Evolutionary conservation across 1,140 invertebrate species (phyloP).

Genomic region (Aphaenogaster rudis): DNA sequence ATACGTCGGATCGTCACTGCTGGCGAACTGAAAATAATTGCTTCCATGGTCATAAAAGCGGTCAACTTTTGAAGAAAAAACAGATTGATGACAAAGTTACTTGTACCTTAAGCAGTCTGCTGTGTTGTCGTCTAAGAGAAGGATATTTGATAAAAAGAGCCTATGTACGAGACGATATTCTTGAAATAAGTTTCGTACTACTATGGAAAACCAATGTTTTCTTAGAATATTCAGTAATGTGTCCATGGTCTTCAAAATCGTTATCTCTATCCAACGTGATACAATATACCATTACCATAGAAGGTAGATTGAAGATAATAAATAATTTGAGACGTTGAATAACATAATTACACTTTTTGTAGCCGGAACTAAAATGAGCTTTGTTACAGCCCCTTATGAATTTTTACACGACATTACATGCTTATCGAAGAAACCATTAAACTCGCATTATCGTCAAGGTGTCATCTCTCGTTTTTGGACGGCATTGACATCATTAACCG

Average conservation of each 20-base stretch:
- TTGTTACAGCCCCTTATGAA: slow-evolving; percentile 90
- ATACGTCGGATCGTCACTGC: slow-evolving; percentile 75
- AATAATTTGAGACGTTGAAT: background rate
- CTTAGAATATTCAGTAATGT: slow-evolving; percentile 90
- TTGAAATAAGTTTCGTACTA: slow-evolving; percentile 90
- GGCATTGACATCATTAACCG: slow-evolving; percentile 89
- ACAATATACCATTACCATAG: slow-evolving; percentile 88
- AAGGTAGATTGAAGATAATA: slow-evolving; percentile 85
- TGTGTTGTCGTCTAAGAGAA: slow-evolving; percentile 93
- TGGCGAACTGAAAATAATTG: slow-evolving; percentile 88
- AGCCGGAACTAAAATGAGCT: background rate
- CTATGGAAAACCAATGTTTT: slow-evolving; percentile 93
- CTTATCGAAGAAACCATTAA: slow-evolving; percentile 89
- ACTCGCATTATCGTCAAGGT: slow-evolving; percentile 90
- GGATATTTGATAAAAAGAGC: slow-evolving; percentile 92
- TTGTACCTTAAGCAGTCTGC: slow-evolving; percentile 90
- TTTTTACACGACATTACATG: slow-evolving; percentile 94
- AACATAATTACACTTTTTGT: background rate
- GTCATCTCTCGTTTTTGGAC: slow-evolving; percentile 92
- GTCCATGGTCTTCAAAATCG: slow-evolving; percentile 88
- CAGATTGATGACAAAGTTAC: slow-evolving; percentile 90
- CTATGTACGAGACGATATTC: slow-evolving; percentile 87
- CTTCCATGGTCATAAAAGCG: slow-evolving; percentile 88
- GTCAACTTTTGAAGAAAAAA: slow-evolving; percentile 89
- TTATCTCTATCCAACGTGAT: slow-evolving; percentile 85